Base-by-base conservation (phyloP, 2,888 invertebrate species). In the Leptinotarsa juncta region DNA sequence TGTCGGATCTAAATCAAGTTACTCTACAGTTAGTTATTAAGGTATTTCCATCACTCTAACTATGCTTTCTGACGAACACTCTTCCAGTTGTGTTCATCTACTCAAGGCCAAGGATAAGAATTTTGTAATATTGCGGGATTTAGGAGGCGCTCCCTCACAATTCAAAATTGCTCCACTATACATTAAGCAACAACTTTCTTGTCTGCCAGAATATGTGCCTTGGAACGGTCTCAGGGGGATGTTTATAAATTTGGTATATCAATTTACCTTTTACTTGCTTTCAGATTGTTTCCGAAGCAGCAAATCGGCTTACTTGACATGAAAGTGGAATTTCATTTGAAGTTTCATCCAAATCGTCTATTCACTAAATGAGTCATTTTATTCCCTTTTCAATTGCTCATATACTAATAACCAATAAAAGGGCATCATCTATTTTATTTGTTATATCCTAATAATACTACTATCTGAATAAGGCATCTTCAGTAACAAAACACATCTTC, bases 1-100 rank as follows among this genome's bases (percentile, higher is more conserved):
- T 12, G 14, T 26, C n/a, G 42, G 18, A 65, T n/a, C 10, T n/a
- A 2, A 18, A 65, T 1, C 42, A 42, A 49, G 16, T 49, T 26
- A 65, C 51, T n/a, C 3, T 26, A 65, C 53, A 53, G 65, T 51
- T 20, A 18, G 20, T 62, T 10, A 42, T 65, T 15, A 7, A n/a
- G 72, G 75, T 79, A 77, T 81, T 81, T 79, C 75, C 76, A 81
- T 81, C 78, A 80, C 78, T 81, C 77, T 80, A 57, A 73, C 76
- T 77, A 80, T 76, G 77, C 75, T 78, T 77, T 78, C 76, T 74
- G 75, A 60, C 72, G 74, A 75, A 57, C 55, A 70, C 50, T 70
- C 72, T 57, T 53, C 50, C 71, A 20, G 70, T 60, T 73, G 69
- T 73, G 75, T 73, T 78, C 76, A 20, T 15, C 57, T 12, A 42